Conservation (phyloP, 1,140 invertebrate species). For the Panonychus citri region DNA sequence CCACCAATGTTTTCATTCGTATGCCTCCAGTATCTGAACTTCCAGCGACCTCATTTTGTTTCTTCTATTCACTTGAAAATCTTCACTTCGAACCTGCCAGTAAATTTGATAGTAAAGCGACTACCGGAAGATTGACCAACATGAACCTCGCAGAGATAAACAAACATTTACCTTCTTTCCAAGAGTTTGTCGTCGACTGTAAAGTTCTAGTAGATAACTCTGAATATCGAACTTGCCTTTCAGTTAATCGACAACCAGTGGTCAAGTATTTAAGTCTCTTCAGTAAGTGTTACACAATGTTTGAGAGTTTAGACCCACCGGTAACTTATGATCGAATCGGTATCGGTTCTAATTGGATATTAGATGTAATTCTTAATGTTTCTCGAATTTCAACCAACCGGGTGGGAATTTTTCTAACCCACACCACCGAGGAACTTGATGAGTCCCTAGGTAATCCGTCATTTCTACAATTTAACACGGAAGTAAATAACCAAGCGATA, state of each 20-base stretch:
- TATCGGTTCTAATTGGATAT: not conserved
- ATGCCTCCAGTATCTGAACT: not conserved
- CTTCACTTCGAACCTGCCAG: not conserved
- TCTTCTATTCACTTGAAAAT: not conserved
- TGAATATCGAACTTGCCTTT: not conserved
- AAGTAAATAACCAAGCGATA: not conserved
- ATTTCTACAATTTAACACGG: not conserved
- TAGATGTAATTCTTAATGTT: not conserved
- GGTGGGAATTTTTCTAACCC: not conserved
- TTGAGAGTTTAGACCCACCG: not conserved
- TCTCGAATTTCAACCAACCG: not conserved
- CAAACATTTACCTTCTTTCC: not conserved
- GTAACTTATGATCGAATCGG: not conserved
- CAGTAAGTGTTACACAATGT: not conserved
- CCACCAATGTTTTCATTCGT: not conserved
- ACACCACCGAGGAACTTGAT: not conserved
- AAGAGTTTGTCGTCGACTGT: not conserved
- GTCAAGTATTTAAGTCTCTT: not conserved
- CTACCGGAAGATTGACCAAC: not conserved
- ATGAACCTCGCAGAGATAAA: not conserved
- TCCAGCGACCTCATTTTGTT: not conserved
- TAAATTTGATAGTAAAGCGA: not conserved
- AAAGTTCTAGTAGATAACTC: not conserved
- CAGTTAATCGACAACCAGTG: not conserved
- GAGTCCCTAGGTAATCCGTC: not conserved